These are phyloP conservation scores for Ochotona princeps DNA, from an alignment of 2,113 vertebrate genomes.

Conservation along the genomic window DNA sequence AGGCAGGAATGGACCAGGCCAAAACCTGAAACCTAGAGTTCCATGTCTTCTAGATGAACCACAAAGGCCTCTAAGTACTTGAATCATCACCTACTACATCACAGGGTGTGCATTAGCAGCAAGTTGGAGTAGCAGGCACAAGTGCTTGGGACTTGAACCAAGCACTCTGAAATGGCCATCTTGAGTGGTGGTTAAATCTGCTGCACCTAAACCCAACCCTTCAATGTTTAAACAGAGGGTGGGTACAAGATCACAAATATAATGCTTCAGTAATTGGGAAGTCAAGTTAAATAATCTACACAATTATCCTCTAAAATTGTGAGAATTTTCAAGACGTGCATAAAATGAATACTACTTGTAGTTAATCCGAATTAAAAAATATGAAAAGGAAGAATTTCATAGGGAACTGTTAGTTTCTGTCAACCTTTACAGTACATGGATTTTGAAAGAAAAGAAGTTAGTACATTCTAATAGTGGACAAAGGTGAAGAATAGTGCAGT, in stretches of 20 bases:
- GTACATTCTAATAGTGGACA: not conserved
- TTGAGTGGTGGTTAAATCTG: no score
- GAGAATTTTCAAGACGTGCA: not conserved
- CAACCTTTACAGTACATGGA: not conserved
- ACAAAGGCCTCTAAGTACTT: no score
- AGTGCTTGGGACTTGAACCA: no score
- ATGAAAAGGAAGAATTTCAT: not conserved
- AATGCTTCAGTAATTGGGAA: slow-evolving; percentile 2
- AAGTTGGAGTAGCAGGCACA: no score
- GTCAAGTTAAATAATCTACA: not conserved
- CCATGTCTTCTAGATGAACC: no score
- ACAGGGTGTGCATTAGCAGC: no score
- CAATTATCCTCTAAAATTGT: slow-evolving; percentile 3
- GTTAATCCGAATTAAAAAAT: not conserved
- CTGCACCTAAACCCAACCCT: not conserved
- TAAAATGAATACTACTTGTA: not conserved
- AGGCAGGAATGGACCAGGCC: no score
- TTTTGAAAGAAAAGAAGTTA: slow-evolving; percentile 6
- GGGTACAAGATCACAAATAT: not conserved
- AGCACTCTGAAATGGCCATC: no score
- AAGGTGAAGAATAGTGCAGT: not conserved
- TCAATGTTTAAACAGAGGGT: not conserved
- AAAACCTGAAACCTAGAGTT: no score
- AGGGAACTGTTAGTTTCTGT: not conserved
- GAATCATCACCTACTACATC: no score